These are phyloP conservation scores for Aproaerema taeniolella DNA, from an alignment of 2,888 invertebrate genomes.

Conservation along the genomic window DNA sequence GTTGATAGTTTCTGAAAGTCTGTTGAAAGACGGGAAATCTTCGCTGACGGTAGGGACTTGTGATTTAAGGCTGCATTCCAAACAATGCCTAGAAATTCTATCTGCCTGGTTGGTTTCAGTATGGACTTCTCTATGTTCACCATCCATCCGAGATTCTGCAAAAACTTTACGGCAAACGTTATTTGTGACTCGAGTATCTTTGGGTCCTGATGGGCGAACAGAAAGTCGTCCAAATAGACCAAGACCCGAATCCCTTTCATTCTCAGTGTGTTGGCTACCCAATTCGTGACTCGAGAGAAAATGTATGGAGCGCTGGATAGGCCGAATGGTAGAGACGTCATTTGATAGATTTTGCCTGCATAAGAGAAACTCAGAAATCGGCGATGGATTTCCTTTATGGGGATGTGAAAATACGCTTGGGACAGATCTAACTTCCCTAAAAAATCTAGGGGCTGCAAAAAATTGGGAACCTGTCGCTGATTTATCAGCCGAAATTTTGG, in stretches of 20 bases:
- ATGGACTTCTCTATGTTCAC: slow-evolving; percentile 8
- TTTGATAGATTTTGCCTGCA: background rate
- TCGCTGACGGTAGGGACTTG: slow-evolving; percentile 13
- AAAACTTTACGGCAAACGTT: background rate
- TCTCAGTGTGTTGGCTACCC: slow-evolving; percentile 16
- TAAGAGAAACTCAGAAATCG: slow-evolving; percentile 7
- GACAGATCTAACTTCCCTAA: slow-evolving; percentile 6
- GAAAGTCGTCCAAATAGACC: slow-evolving; percentile 22
- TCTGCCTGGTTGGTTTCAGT: slow-evolving; percentile 2
- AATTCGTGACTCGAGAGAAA: slow-evolving; percentile 17
- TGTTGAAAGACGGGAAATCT: slow-evolving; percentile 5
- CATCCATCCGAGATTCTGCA: slow-evolving; percentile 5
- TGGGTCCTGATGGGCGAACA: slow-evolving; percentile 16
- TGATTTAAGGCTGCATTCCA: slow-evolving; percentile 19
- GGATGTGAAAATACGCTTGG: slow-evolving; percentile 13
- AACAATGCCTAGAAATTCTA: slow-evolving; percentile 21
- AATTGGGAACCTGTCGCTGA: slow-evolving; percentile 3
- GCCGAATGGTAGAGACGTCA: slow-evolving; percentile 17
- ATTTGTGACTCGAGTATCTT: background rate
- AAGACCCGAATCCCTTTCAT: slow-evolving; percentile 16
- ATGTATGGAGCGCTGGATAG: slow-evolving; percentile 15
- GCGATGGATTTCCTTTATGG: slow-evolving; percentile 8
- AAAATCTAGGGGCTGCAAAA: background rate
- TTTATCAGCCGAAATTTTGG: slow-evolving; percentile 7
- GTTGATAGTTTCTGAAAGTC: background rate